Conservation (phyloP, 2,888 invertebrate species). For the Allophyes oxyacanthae region DNA sequence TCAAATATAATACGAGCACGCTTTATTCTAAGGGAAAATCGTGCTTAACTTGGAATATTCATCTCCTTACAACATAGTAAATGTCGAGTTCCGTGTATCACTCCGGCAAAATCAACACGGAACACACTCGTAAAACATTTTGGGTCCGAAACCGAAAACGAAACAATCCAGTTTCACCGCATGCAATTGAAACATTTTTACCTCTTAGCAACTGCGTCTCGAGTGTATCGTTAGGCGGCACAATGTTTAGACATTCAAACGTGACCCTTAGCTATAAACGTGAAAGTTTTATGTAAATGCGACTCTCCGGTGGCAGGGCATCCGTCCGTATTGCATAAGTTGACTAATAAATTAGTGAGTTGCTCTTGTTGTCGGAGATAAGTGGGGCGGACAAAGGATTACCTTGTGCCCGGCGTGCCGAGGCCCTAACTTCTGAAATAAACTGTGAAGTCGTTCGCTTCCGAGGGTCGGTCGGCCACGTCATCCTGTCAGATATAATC, state of each 20-base stretch:
- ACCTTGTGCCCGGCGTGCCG: constrained; percentile 63
- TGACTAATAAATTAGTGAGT: constrained; percentile 76
- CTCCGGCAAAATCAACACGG: constrained; percentile 42
- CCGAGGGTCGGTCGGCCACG: constrained; percentile 53
- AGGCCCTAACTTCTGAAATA: constrained; percentile 61
- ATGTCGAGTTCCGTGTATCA: constrained; percentile 18
- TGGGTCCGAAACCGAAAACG: constrained; percentile 19
- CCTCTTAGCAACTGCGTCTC: constrained; percentile 59
- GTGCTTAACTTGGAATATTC: neutral
- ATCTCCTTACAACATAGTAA: constrained; percentile 9
- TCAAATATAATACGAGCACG: too few species aligned
- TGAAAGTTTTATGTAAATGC: constrained; percentile 78
- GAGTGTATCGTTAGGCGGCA: constrained; percentile 56
- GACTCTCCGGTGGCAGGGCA: constrained; percentile 61
- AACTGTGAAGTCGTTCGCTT: constrained; percentile 61
- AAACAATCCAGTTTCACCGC: constrained; percentile 50
- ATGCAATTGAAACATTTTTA: constrained; percentile 63
- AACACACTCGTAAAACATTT: constrained; percentile 44
- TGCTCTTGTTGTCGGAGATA: constrained; percentile 68
- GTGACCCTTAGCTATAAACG: constrained; percentile 68
- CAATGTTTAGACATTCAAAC: constrained; percentile 66
- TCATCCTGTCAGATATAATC: constrained; percentile 58
- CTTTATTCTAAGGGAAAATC: too few species aligned
- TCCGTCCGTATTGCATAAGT: constrained; percentile 70
- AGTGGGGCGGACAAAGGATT: constrained; percentile 74